Percentiles rank a stretch among this genome's conserved stretches.
Conservation (phyloP, 2,888 invertebrate species). For the Hoplodrina blanda region DNA sequence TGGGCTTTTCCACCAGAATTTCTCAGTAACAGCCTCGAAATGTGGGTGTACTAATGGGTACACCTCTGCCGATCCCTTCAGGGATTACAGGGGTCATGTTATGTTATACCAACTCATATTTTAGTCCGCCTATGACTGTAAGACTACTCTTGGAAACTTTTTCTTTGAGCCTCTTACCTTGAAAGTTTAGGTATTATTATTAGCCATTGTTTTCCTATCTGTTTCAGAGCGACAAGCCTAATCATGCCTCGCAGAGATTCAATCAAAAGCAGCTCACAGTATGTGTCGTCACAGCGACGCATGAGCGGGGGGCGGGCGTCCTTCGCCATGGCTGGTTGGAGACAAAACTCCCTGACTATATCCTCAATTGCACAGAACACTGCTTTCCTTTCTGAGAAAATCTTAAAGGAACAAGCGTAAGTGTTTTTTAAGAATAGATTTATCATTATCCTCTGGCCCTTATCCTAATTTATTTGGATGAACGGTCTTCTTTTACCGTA, state of each 20-base stretch:
- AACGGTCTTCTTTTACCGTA: no score
- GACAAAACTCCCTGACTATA: slow-evolving; percentile 83
- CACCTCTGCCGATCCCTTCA: no score
- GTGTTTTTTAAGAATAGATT: slow-evolving; percentile 45
- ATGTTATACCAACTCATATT: no score
- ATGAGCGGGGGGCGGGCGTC: slow-evolving; percentile 60
- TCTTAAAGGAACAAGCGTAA: slow-evolving; percentile 73
- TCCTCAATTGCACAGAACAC: slow-evolving; percentile 78
- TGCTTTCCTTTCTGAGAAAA: slow-evolving; percentile 75
- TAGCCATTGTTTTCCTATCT: slow-evolving; percentile 20
- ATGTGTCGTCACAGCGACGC: slow-evolving; percentile 59
- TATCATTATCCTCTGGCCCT: background rate
- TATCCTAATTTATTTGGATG: no score
- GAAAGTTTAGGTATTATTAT: background rate
- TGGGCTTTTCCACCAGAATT: no score
- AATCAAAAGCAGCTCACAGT: slow-evolving; percentile 73
- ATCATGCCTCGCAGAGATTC: slow-evolving; percentile 89
- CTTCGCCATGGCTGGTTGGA: slow-evolving; percentile 72
- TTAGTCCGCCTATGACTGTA: no score
- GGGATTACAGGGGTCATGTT: no score
- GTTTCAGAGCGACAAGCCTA: slow-evolving; percentile 79
- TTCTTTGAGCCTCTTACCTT: background rate
- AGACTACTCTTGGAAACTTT: background rate
- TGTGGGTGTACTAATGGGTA: no score
- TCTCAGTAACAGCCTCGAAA: no score